Base-by-base conservation (phyloP, 1,140 invertebrate genomes). In the Akabosia matsudoensis region DNA sequence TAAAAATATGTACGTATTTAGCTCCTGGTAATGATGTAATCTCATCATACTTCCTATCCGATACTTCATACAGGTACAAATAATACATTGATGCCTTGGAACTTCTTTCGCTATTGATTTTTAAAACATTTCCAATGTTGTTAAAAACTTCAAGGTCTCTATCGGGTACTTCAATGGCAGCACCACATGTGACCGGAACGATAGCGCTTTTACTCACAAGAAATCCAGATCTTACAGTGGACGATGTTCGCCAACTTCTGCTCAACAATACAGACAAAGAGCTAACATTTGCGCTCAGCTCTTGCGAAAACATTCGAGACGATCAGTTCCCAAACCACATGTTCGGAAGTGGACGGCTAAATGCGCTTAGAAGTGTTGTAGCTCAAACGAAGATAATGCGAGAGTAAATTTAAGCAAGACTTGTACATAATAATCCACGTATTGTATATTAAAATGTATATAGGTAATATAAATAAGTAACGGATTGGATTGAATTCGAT, bases 121-220 rank as follows among this genome's bases (percentile, higher is more conserved):
- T n/a, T n/a, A n/a, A n/a, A n/a, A n/a, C n/a, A n/a, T 45, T 18
- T 45, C 18, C 37, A 10, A 45, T 10, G 37, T 45, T 45, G 18
- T 10, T 7, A 45, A 18, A 45, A 45, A 45, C 37, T 45, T 10
- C 18, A 45, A 45, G 37, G 7, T 45, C 37, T 45, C 7, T 18
- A 10, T 45, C 37, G 37, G 76, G 76, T 10, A 75, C 74, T 31
- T 71, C 64, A 1, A 74, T 74, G 74, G 76, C 76, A 18, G 34
- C 56, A 30, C 76, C 76, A 1, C 76, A 78, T 26, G 76, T 72
- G 1, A 24, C 64, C 7, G 76, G 76, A 24, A 51, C 33, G 1
- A 51, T 75, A 1, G 76, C 73, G 10, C 33, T 78, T 4, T 24
- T 78, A 0, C 28, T 67, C 24, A 22, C 45, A 16, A 33, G 52